Base-by-base conservation (phyloP, 2,888 invertebrate genomes). In the Acronicta alni region DNA sequence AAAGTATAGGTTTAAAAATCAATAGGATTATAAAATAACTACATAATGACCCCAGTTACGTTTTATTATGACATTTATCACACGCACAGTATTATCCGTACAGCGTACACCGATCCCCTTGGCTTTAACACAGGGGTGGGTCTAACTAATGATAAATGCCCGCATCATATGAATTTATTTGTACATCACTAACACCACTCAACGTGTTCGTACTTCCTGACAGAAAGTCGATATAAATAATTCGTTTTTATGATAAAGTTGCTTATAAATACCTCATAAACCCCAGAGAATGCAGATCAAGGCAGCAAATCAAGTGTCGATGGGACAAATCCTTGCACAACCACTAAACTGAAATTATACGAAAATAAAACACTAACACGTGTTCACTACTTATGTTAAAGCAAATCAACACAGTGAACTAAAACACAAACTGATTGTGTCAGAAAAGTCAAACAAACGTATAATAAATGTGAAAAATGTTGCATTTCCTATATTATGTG, bases 321-420 rank as follows among this genome's bases (percentile, higher is more conserved):
- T 80, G 82, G 70, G 82, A 85, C 83, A 89, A 92, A 92, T 91
- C 91, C 92, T 89, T 89, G 86, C 89, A 90, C 90, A 89, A 89
- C 83, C 89, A 91, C 90, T 84, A 80, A 89, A 87, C 86, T 83
- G 83, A 87, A 89, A 73, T 80, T 81, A 79, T 85, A 87, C 80
- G 80, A 84, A 87, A 90, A 89, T 86, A 87, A 87, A 88, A 84
- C 83, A 86, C 85, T 77, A 76, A 81, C 85, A 89, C 70, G 68
- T 73, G 82, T 87, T 83, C 88, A 89, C 89, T 79, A 75, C 65
- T 57, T 77, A 79, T 67, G 72, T 77, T 73, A 79, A 59, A 77
- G 65, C 74, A 82, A 87, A 82, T 71, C 68, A 82, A 82, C 84
- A 84, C 84, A 77, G 46, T 62, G 76, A 85, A 83, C 71, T 65